Evolutionary conservation across 2,888 invertebrate genomes (phyloP).

Genomic region (Pasiphila rectangulata): DNA sequence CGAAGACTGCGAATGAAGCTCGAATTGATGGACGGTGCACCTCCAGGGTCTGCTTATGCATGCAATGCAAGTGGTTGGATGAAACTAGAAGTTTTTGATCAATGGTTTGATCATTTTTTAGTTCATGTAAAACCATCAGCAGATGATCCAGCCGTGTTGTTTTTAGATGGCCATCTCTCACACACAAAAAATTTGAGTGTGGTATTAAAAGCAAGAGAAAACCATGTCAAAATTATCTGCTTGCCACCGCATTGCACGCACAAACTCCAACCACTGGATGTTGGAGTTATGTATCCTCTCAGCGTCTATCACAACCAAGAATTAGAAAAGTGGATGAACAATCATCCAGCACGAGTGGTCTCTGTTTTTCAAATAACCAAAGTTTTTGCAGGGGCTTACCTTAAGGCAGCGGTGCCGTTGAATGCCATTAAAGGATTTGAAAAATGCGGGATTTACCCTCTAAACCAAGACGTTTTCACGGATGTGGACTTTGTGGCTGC

Average conservation of each 20-base stretch:
- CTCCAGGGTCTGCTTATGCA: conserved; percentile 34
- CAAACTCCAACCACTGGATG: conserved; percentile 47
- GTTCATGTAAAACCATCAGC: conserved; percentile 31
- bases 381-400: conserved; percentile 5
- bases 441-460: conserved; percentile 32
- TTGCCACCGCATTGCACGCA: conserved; percentile 54
- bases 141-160: conserved; percentile 41
- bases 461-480: conserved; percentile 41
- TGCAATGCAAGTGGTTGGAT: conserved; percentile 37
- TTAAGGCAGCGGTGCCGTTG: conserved; percentile 5
- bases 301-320: conserved; percentile 10
- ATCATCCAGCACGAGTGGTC: conserved; percentile 5
- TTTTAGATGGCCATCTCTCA: conserved; percentile 48
- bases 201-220: conserved; percentile 33
- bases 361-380: conserved; percentile 4
- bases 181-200: conserved; percentile 33
- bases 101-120: conserved; percentile 55
- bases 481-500: conserved; percentile 40
- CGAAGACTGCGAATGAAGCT: conserved; percentile 34
- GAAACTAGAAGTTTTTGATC: conserved; percentile 40
- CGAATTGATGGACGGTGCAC: conserved; percentile 39
- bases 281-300: conserved; percentile 18
- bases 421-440: conserved; percentile 6
- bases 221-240: conserved; percentile 43
- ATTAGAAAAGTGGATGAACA: conserved; percentile 24